Evolutionary conservation across 2,888 invertebrate species (phyloP), one percentile per base, ranked within the genome.

Genomic region (Papilio gigon): DNA sequence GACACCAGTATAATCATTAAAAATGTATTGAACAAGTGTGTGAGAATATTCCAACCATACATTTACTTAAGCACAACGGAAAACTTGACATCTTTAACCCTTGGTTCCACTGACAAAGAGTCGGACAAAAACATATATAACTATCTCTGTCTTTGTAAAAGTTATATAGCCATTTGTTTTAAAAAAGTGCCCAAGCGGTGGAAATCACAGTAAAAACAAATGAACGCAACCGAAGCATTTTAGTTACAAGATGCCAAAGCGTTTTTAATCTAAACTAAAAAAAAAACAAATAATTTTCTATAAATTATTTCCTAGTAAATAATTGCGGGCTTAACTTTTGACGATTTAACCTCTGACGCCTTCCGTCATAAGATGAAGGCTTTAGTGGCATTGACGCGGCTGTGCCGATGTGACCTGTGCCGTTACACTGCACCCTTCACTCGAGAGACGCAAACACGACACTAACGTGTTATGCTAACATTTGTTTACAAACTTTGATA

Each of bases 341-440:
- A 60, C 27, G 25, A 35, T 37, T 35, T 47, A 66, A 47, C 20
- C 17, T 33, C 42, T 35, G 33, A 35, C 42, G 58, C 58, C 33
- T 65, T 65, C 33, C 65, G 25, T 37, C 59, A 27, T 50, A 47
- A 22, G 25, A 17, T 6, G 59, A 14, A 66, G 50, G 35, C 60
- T 50, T 66, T 60, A 47, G 27, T 25, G 20, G 50, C 35, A 65
- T 35, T 66, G 60, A 50, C 47, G 35, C 20, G 25, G 22, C 50
- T 40, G 40, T 14, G 40, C 37, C 61, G 61, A 53, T 27, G 61
- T n/a, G 33, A 61, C 60, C 25, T 60, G 60, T 61, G 61, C 67
- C 67, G 67, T 62, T 67, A 67, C 33, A 27, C 67, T 67, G 62
- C 35, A 40, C 67, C 67, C 67, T 67, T 67, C 67, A 67, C 67